Evolutionary conservation across 2,888 invertebrate genomes (phyloP).

Genomic region (Zygogramma bicolorata): DNA sequence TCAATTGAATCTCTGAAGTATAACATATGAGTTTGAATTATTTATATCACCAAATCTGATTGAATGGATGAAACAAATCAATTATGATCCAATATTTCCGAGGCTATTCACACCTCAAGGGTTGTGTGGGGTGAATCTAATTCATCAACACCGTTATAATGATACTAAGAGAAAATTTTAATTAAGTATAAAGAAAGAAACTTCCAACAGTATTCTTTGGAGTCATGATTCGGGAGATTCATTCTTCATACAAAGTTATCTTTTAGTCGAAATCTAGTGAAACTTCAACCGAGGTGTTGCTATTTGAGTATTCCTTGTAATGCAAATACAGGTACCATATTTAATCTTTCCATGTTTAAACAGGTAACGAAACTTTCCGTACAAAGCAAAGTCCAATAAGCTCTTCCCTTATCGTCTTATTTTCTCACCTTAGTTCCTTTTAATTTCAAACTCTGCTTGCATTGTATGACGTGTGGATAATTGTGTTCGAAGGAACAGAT

Average conservation of each 20-base stretch:
- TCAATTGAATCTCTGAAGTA: too few species aligned
- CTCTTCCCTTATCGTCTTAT: neutral
- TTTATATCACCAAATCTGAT: too few species aligned
- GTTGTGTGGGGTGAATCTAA: neutral
- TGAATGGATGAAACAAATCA: too few species aligned
- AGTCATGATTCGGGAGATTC: neutral
- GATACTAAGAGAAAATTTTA: neutral
- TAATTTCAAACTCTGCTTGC: neutral
- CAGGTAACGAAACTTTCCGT: slow-evolving; percentile 1
- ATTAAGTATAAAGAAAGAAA: neutral
- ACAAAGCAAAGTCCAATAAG: neutral
- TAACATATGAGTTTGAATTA: too few species aligned
- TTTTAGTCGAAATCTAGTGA: slow-evolving; percentile 10
- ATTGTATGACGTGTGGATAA: too few species aligned
- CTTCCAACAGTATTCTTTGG: neutral
- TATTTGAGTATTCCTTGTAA: neutral
- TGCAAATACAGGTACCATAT: slow-evolving; percentile 19
- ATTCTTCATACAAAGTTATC: slow-evolving; percentile 8
- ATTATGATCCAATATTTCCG: too few species aligned
- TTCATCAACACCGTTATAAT: neutral
- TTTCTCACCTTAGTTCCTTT: neutral
- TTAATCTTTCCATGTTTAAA: neutral
- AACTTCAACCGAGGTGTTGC: slow-evolving; percentile 19
- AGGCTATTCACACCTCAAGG: neutral
- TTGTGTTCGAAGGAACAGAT: too few species aligned